Evolutionary conservation across 2,888 invertebrate species (phyloP), one percentile per base, ranked within the genome.

Genomic region (Eupithecia tripunctaria): DNA sequence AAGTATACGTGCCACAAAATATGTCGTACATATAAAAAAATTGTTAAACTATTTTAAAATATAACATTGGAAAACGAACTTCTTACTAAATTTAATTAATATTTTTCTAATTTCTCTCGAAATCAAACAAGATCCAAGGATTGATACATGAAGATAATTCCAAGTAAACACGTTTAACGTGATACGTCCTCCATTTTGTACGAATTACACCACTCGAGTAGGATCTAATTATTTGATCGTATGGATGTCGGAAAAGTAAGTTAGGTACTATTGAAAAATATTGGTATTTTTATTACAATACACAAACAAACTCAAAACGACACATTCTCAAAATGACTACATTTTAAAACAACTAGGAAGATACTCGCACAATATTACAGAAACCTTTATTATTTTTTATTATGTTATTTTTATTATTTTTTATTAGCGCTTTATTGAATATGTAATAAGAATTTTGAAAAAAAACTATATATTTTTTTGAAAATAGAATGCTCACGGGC

Each of bases 181-280:
- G 84, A 88, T 90, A 88, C 86, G 86, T 88, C 89, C 87, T 88
- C 88, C 89, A 89, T 91, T 93, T 93, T 91, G 89, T 88, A 89
- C 84, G 90, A 90, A 92, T 93, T 92, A 92, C 91, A 91, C 92
- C 92, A 92, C 92, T 91, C 92, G 85, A 84, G 81, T 85, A 82
- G 86, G 92, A 94, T 93, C 89, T 92, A 91, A 93, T 94, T 93
- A 93, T 85, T 82, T 72, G 62, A 80, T 77, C 82, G 83, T 80
- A 80, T 70, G 71, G 83, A 84, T 82, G 77, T 72, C 41, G 29
- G 68, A 74, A 71, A 73, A 76, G 3, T 32, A 32, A 32, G 32
- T 32, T 32, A 32, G 32, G 32, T 32, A n/a, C n/a, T n/a, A 32
- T 32, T 6, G 32, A 6, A 6, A 32, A 4, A 3, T 32, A 6